Base-by-base conservation (phyloP, 2,888 invertebrate genomes). In the Ctenicera cuprea region DNA sequence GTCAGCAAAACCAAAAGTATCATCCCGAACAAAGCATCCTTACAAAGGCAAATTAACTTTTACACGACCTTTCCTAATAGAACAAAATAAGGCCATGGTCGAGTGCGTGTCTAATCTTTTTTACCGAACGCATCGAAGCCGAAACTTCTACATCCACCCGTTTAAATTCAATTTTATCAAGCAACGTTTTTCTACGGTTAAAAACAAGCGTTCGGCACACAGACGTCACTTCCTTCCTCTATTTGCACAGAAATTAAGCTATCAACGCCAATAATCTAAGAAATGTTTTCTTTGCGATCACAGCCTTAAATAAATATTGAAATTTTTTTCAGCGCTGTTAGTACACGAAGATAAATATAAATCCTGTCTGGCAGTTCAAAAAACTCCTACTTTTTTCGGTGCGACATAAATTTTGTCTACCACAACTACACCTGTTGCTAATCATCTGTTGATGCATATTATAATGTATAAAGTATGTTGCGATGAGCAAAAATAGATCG, bases 401-500 rank as follows among this genome's bases (percentile, higher is more conserved):
- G n/a, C 2, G 54, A 22, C 14, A 30, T 54, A 54, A 54, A 54
- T 54, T 54, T 54, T 54, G 14, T 30, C 30, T 22, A 54, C n/a
- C 30, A 30, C 20, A 20, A 54, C 30, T 22, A 16, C 54, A 54
- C 54, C 54, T 54, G 54, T 54, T 54, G 54, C 54, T 22, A 54
- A 30, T 54, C 54, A 54, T 54, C 54, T 54, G 30, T 30, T 14
- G 14, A 22, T 54, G 14, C 30, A 30, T 33, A 54, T 33, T 54
- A 3, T 54, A 54, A 33, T 54, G 33, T 14, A 12, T 1, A n/a
- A 54, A 1, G 54, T 7, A 5, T 26, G 26, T 26, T 26, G n/a
- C n/a, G n/a, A n/a, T n/a, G 26, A 26, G 4, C 8, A 12, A 30
- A 54, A 54, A 54, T 30, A 54, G 14, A 33, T n/a, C 26, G 22